phyloP scores from a whole-genome alignment of 1,140 invertebrate species.

The Drusus annulatus region DNA sequence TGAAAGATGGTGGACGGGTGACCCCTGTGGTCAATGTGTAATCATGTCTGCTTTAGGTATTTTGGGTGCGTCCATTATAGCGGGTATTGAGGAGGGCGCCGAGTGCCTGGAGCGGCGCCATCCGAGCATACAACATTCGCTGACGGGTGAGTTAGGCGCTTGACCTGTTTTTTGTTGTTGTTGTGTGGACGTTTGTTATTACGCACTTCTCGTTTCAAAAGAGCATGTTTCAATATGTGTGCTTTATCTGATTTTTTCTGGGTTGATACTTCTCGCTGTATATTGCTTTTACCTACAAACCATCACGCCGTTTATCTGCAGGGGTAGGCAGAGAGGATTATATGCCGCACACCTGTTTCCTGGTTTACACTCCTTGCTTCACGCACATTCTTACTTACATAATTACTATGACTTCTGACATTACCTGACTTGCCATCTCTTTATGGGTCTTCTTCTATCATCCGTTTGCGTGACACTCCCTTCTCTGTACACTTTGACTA shows the following conservation, averaged over 20 bases:
- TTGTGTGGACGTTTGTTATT: too few relatives aligned
- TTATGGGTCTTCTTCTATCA: too few relatives aligned
- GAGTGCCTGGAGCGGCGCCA: conserved; percentile 72
- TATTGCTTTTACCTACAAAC: too few relatives aligned
- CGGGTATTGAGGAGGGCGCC: conserved; percentile 75
- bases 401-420: too few relatives aligned
- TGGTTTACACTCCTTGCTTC: neutral
- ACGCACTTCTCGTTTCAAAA: too few relatives aligned
- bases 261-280: too few relatives aligned
- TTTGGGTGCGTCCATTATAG: conserved; percentile 45
- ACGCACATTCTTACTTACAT: neutral
- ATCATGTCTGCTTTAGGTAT: conserved; percentile 27
- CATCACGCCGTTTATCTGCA: neutral
- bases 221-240: too few relatives aligned
- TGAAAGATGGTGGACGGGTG: too few relatives aligned
- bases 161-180: neutral
- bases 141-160: conserved; percentile 44
- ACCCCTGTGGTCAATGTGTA: neutral
- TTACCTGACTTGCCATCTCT: too few relatives aligned
- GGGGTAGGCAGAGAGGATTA: neutral
- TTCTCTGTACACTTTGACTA: too few relatives aligned
- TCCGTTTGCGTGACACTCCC: too few relatives aligned
- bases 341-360: neutral
- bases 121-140: conserved; percentile 52
- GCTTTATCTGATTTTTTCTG: too few relatives aligned